Base-by-base conservation (phyloP, 1,140 invertebrate genomes). In the Atopsyche davidsoni region DNA sequence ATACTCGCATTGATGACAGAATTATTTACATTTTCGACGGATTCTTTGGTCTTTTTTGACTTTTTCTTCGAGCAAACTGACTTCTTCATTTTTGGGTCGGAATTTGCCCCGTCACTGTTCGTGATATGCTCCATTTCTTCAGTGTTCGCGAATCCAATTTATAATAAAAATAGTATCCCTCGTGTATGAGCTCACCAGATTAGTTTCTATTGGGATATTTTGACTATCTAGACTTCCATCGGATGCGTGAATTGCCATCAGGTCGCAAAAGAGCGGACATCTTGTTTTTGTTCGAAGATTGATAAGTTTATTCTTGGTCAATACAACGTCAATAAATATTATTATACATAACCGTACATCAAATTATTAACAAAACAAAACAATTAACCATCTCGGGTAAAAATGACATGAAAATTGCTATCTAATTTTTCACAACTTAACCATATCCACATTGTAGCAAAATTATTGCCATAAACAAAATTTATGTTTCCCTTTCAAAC, bases 201-300 rank as follows among this genome's bases (percentile, higher is more conserved):
- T n/a, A 42, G n/a, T 38, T n/a, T 49, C 32, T 41, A n/a, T 16
- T 36, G n/a, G n/a, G 17, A 23, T 35, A 43, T 50, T 43, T 36
- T 43, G 17, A 50, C 41, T 50, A 50, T 50, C 48, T 50, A 43
- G 21, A 50, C 31, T 18, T 23, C 31, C 31, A 44, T 35, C 19
- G 39, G 17, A 38, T 38, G 40, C 40, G 34, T 19, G 40, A 50
- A 19, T 35, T 35, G 39, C 48, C 48, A 50, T 50, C 48, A 36
- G 48, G 48, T 50, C 43, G 48, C 48, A 41, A 50, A 50, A 36
- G 28, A 50, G 48, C 48, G 48, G 48, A 50, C 48, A 50, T 50
- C 48, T 50, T 50, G 48, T 50, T 50, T 50, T 50, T 39, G 28
- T 50, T 42, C 28, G 28, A 13, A 23, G 48, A 43, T 43, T 44